Percentiles rank a stretch among this genome's conserved stretches.
These are phyloP conservation scores for Hoplodrina blanda DNA, from an alignment of 2,888 invertebrate species.

Conservation along the genomic window DNA sequence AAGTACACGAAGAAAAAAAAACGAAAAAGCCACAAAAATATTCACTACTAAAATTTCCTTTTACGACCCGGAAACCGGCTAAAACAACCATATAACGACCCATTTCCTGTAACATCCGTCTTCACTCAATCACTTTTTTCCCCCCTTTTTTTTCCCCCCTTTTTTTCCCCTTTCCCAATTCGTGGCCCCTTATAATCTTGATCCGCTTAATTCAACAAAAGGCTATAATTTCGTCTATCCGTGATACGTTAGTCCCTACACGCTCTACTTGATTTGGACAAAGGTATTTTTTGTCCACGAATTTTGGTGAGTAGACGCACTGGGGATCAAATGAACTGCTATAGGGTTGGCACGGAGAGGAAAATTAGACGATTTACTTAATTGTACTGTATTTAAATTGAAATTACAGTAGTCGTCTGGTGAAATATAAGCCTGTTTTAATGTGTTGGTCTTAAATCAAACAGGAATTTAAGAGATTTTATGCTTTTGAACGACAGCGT, in stretches of 20 bases:
- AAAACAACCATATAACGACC: neutral
- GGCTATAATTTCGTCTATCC: conserved; percentile 29
- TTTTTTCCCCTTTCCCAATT: conserved; percentile 8
- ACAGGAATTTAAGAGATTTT: no score
- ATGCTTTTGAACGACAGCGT: no score
- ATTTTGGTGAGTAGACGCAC: conserved; percentile 10
- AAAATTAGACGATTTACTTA: neutral
- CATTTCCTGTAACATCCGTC: conserved; percentile 8
- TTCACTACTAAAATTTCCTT: no score
- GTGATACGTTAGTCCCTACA: conserved; percentile 39
- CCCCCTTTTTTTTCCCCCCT: no score
- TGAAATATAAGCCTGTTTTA: no score
- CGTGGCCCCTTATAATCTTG: conserved; percentile 30
- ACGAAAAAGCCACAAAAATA: neutral
- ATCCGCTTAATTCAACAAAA: conserved; percentile 44
- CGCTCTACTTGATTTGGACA: conserved; percentile 46
- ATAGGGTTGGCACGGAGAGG: conserved; percentile 13
- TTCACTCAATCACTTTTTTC: conserved; percentile 21
- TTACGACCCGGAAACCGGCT: neutral
- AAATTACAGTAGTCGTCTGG: neutral
- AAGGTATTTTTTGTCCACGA: conserved; percentile 47
- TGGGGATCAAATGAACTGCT: conserved; percentile 17
- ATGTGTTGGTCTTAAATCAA: no score
- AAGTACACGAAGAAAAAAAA: neutral
- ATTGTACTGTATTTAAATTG: neutral